Base-by-base conservation (phyloP, 2,888 invertebrate genomes). In the Oscheius sp. region DNA sequence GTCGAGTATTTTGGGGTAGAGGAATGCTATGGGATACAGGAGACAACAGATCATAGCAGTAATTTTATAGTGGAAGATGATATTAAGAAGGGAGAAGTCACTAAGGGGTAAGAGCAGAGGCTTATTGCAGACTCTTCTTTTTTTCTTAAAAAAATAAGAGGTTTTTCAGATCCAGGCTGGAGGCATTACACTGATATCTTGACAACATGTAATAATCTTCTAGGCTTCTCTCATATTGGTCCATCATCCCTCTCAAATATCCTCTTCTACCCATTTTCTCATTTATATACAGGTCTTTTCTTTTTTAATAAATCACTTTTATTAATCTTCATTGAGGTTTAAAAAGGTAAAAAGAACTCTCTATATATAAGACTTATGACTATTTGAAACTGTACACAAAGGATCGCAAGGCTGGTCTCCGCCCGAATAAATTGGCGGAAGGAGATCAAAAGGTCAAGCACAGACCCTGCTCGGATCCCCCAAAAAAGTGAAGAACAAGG, bases 371-470 rank as follows among this genome's bases (percentile, higher is more conserved):
- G 17, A 54, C 54, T 54, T 54, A 54, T 54, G 36, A 54, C 54
- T 54, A 54, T 54, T 54, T 33, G n/a, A 47, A 47, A 20, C 20
- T 47, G 22, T 22, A 47, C 47, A 54, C n/a, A n/a, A n/a, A 54
- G 54, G 54, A 54, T 54, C 54, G 54, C 51, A 54, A 54, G 54
- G 54, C 54, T 32, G 54, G 54, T 54, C 54, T 32, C 32, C 54
- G 32, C 32, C n/a, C n/a, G 54, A 47, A 22, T 22, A n/a, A n/a
- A n/a, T n/a, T n/a, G n/a, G 45, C n/a, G 45, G 54, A n/a, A 41
- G 59, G 59, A 59, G 59, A 59, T 59, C 59, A 59, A 17, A 44
- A 41, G 59, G 59, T 59, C 59, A 59, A 59, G 41, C 30, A 54
- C 12, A 28, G 59, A 59, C 59, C 59, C 59, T 59, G 59, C 59